Conservation (phyloP, 2,797 vertebrate species). For the Yasuhikotakia modesta region DNA sequence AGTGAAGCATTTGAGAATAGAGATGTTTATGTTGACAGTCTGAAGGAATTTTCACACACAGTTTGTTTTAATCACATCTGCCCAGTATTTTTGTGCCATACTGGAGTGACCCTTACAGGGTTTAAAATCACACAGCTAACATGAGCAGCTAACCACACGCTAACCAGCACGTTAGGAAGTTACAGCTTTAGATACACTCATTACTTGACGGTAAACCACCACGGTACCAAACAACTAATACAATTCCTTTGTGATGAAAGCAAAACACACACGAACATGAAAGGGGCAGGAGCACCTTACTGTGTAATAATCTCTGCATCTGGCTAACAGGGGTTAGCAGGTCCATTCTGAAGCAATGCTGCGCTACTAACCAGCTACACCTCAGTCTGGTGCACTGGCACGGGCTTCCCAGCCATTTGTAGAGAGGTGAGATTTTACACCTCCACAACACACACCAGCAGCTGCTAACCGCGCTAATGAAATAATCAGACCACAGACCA, state of each 20-base stretch:
- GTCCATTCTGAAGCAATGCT: not conserved
- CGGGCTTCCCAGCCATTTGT: not conserved
- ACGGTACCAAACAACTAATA: not conserved
- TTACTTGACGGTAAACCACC: not conserved
- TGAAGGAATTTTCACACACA: not conserved
- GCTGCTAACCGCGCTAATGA: conserved; percentile 8
- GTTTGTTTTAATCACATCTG: not conserved
- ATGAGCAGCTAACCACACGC: not conserved
- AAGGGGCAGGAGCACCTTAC: not conserved
- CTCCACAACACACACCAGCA: not conserved
- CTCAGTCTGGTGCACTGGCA: not conserved
- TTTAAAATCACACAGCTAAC: conserved; percentile 4
- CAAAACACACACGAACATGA: not conserved
- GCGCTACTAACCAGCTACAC: not conserved
- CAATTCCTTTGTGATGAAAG: no score
- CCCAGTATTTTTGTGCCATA: not conserved
- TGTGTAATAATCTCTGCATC: not conserved
- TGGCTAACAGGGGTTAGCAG: conserved; percentile 19
- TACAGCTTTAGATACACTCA: not conserved
- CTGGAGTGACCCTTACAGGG: not conserved
- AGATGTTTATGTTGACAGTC: not conserved
- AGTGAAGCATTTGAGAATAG: not conserved
- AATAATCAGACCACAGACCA: not conserved
- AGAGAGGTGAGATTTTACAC: not conserved
- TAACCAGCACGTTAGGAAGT: not conserved